Percentiles rank a stretch among this genome's conserved stretches.
phyloP scores from a whole-genome alignment of 2,888 invertebrate genomes.

The Lamellibrachia columna region DNA sequence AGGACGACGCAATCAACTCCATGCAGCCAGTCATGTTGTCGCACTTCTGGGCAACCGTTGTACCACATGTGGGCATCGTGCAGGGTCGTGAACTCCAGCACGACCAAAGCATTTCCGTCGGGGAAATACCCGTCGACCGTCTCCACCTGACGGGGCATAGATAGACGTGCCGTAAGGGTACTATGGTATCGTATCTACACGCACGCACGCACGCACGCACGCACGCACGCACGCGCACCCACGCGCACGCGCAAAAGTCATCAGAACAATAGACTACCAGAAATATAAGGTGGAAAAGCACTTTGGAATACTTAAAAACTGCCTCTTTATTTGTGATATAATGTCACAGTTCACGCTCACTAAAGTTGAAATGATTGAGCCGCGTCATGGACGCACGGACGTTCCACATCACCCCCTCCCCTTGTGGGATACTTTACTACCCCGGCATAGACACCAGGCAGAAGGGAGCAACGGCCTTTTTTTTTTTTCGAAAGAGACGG shows the following conservation, averaged over 20 bases:
- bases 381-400: too few relatives aligned
- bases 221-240: background rate
- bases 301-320: too few relatives aligned
- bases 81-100: slow-evolving; percentile 26
- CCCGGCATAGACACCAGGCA: too few relatives aligned
- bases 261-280: too few relatives aligned
- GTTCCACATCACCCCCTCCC: too few relatives aligned
- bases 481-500: too few relatives aligned
- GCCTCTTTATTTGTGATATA: too few relatives aligned
- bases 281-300: too few relatives aligned
- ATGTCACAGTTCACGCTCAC: too few relatives aligned
- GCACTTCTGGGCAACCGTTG: slow-evolving; percentile 26
- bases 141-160: background rate
- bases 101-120: background rate
- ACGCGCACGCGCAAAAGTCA: background rate
- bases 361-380: too few relatives aligned
- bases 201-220: background rate
- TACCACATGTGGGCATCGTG: slow-evolving; percentile 28
- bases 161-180: background rate
- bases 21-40: slow-evolving; percentile 30
- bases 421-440: too few relatives aligned
- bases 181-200: background rate
- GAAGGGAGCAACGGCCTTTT: too few relatives aligned
- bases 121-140: slow-evolving; percentile 25
- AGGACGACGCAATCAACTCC: slow-evolving; percentile 25